Evolutionary conservation across 2,888 invertebrate genomes (phyloP).

Genomic region (Diachrysia chrysitis): DNA sequence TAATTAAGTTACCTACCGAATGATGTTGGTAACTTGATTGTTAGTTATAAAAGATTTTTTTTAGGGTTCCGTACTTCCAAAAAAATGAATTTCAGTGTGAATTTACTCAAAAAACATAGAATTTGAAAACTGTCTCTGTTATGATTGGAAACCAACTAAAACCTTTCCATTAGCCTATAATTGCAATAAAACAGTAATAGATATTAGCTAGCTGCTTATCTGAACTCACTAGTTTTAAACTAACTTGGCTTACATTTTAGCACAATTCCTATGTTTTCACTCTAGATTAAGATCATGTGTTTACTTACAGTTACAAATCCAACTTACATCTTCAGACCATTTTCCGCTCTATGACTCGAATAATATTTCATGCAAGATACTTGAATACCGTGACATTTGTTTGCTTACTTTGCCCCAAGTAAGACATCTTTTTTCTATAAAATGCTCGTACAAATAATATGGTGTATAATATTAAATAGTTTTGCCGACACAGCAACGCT

Average conservation of each 20-base stretch:
- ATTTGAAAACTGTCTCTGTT: too few species aligned
- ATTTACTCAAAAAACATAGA: too few species aligned
- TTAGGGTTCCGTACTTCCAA: too few species aligned
- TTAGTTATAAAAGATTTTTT: too few species aligned
- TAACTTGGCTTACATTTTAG: not conserved
- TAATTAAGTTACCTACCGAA: too few species aligned
- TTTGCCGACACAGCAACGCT: conserved; percentile 57
- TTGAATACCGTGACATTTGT: conserved; percentile 56
- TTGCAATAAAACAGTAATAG: too few species aligned
- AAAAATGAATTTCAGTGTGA: too few species aligned
- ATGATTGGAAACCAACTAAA: too few species aligned
- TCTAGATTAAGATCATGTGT: not conserved
- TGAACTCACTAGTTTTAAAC: too few species aligned
- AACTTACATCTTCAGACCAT: conserved; percentile 65
- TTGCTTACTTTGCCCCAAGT: conserved; percentile 43
- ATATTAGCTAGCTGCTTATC: too few species aligned
- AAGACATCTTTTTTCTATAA: conserved; percentile 23
- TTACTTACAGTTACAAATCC: conserved; percentile 68
- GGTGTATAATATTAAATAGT: conserved; percentile 27
- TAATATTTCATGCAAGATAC: conserved; percentile 69
- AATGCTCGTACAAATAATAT: conserved; percentile 45
- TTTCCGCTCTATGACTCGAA: conserved; percentile 84
- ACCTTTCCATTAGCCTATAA: too few species aligned
- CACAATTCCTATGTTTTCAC: not conserved
- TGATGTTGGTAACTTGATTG: too few species aligned